phyloP scores from a whole-genome alignment of 23 tunicate species.

The Clavelina lepadiformis region DNA sequence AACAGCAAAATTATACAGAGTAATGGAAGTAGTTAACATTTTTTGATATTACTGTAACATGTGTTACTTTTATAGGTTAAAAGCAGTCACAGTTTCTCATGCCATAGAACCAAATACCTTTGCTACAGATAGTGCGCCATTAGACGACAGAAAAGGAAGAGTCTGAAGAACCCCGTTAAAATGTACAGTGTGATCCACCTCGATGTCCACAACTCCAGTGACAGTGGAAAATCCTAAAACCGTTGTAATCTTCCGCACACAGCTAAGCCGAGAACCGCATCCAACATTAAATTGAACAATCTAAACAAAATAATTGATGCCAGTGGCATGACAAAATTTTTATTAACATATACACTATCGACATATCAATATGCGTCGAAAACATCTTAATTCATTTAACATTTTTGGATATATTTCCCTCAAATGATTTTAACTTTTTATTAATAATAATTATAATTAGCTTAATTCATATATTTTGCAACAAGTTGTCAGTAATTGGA shows the following conservation, averaged over 20 bases:
- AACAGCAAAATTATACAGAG: neutral
- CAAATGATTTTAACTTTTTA: no score
- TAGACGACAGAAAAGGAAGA: conserved; percentile 40
- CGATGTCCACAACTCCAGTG: conserved; percentile 66
- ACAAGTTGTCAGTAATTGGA: no score
- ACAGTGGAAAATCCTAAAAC: conserved; percentile 44
- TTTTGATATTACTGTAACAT: neutral
- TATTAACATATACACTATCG: no score
- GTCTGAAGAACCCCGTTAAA: conserved; percentile 48
- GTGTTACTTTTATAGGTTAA: neutral
- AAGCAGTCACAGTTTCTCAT: neutral
- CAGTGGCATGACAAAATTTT: no score
- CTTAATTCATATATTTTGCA: no score
- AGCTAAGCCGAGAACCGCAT: conserved; percentile 71
- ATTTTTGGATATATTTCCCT: no score
- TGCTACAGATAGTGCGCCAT: conserved; percentile 45
- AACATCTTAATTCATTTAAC: no score
- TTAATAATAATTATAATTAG: no score
- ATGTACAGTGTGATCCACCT: conserved; percentile 26
- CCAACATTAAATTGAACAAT: conserved; percentile 72
- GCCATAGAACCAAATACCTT: conserved; percentile 47
- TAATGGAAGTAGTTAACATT: neutral
- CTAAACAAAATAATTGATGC: no score
- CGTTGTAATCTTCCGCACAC: conserved; percentile 57
- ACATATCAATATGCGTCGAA: no score